Percentiles rank a stretch among this genome's conserved stretches.
Evolutionary conservation across 2,113 vertebrate species (phyloP).

Genomic region (Theristicus caerulescens): DNA sequence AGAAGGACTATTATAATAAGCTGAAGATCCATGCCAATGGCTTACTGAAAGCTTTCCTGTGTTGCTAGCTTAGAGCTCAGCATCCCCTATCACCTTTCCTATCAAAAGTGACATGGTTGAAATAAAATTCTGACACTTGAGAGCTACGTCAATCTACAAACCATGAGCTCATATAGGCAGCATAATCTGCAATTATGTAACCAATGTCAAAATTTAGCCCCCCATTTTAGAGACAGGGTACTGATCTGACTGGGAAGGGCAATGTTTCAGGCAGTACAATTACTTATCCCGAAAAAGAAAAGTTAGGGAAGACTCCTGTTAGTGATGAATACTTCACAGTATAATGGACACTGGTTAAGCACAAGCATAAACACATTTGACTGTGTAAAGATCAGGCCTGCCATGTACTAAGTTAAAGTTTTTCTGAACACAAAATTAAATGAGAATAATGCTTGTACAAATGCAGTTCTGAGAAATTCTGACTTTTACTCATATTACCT

Average conservation of each 20-base stretch:
- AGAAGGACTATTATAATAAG: neutral
- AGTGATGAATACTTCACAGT: neutral
- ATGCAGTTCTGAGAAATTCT: neutral
- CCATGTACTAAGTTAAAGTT: neutral
- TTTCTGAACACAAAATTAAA: neutral
- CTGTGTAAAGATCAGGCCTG: neutral
- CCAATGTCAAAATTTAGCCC: neutral
- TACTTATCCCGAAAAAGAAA: rapidly evolving
- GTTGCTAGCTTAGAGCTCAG: neutral
- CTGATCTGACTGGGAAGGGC: neutral
- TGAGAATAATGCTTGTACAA: neutral
- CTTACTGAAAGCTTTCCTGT: neutral
- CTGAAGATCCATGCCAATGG: neutral
- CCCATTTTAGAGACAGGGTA: neutral
- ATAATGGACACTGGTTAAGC: neutral
- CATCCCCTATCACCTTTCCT: neutral
- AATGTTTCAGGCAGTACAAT: neutral
- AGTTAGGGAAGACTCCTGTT: neutral
- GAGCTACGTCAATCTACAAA: neutral
- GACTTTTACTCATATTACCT: neutral
- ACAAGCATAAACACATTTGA: neutral
- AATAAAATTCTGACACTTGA: neutral
- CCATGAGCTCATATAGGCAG: neutral
- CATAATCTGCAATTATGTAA: neutral
- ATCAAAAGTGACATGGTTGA: neutral